A percentile compares a stretch with the other conserved stretches of the same genome.
phyloP scores from a whole-genome alignment of 37 sponge, comb jelly and placozoan genomes.

The Oscarella lobularis region DNA sequence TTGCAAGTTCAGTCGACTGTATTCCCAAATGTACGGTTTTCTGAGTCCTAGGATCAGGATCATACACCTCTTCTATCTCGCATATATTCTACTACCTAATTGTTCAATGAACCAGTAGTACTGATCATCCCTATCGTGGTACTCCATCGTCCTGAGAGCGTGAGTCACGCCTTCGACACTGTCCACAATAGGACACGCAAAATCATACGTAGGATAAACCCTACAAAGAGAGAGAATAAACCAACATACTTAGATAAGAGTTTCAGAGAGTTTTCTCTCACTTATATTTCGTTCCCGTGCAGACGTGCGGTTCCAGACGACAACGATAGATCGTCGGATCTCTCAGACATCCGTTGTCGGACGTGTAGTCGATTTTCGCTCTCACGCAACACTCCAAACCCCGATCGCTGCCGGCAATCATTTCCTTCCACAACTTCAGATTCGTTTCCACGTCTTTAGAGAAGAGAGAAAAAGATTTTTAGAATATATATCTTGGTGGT shows the following conservation, averaged over 20 bases:
- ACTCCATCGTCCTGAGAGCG: conserved; percentile 94
- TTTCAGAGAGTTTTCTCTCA: conserved; percentile 10
- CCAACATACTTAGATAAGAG: not conserved
- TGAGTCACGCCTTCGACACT: conserved; percentile 97
- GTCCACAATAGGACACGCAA: conserved; percentile 98
- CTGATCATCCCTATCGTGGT: conserved; percentile 87
- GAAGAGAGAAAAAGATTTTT: not conserved
- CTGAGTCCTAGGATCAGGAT: conserved; percentile 3
- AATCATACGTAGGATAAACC: conserved; percentile 98
- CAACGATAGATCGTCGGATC: conserved; percentile 92
- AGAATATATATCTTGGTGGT: not conserved
- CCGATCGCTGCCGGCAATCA: conserved; percentile 58
- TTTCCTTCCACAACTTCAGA: conserved; percentile 74
- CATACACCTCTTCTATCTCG: not conserved
- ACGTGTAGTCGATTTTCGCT: conserved; percentile 77
- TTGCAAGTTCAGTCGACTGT: conserved; percentile 89
- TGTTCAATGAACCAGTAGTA: conserved; percentile 79
- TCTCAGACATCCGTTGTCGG: conserved; percentile 85
- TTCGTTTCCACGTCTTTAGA: conserved; percentile 61
- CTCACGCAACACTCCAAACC: conserved; percentile 77
- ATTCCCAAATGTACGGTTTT: conserved; percentile 72
- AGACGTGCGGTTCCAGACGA: conserved; percentile 71
- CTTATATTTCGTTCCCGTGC: conserved; percentile 83
- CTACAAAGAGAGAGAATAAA: conserved; percentile 18
- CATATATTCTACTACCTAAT: conserved; percentile 13